Base-by-base conservation (phyloP, 2,797 vertebrate genomes). In the Paedocypris micromegethes region DNA sequence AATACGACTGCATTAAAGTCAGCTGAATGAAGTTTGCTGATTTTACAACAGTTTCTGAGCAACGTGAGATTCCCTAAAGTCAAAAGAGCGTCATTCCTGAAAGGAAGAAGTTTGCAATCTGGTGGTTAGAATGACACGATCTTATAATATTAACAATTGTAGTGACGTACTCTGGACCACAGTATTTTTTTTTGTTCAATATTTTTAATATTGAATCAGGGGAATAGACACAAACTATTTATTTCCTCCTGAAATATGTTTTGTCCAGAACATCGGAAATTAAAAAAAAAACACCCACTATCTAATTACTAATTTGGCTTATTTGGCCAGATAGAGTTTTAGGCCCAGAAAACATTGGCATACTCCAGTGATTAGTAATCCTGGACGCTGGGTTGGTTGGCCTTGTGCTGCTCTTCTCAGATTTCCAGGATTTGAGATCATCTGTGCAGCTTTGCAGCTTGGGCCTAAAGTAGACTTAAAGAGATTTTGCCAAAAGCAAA, bases 331-430 rank as follows among this genome's bases (percentile, higher is more conserved):
- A 67, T 69, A 46, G 55, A 65, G 56, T 40, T 60, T 67, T 52
- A 69, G 77, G 72, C 70, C 79, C 73, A 78, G 64, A 66, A 73
- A 77, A 76, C 58, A 75, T 70, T 78, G 49, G 79, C 87, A 86
- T 88, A 87, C 84, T 76, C 84, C 66, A 75, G 75, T 75, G 79
- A 81, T 87, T 83, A 85, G 82, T 86, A 82, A 88, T 80, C 56
- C 80, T 81, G 81, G 83, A 86, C 79, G 75, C 74, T 72, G 74
- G 67, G 56, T 65, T 75, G 47, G 64, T 76, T 82, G 77, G 79
- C 79, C 80, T 81, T 68, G 58, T 72, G 61, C 62, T 65, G 2
- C 74, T 81, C 63, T 81, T 58, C 70, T 72, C 68, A 79, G 81
- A 83, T 84, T 82, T 78, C 9, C 64, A 75, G 81, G 82, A 85